Conservation (phyloP, 2,113 vertebrate genomes). For the Sinosuthora webbiana region DNA sequence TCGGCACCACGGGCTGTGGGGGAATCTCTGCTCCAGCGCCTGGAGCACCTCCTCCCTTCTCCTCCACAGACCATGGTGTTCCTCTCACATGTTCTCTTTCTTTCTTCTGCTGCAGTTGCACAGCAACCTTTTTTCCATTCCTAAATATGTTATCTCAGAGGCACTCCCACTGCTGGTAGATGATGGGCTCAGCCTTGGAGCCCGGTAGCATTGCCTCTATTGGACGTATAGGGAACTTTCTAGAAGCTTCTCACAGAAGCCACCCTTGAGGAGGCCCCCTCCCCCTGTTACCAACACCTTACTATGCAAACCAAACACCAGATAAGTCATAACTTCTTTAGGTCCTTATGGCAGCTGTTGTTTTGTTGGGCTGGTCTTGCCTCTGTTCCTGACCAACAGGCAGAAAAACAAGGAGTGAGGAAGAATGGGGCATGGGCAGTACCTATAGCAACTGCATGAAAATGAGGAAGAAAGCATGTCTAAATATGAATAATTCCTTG, state of each 20-base stretch:
- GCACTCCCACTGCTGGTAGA: no score
- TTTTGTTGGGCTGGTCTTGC: not conserved
- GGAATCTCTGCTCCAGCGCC: not conserved
- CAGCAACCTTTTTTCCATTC: not conserved
- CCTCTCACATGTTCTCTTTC: not conserved
- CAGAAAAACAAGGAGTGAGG: not conserved
- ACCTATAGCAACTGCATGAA: constrained; percentile 1
- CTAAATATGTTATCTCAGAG: not conserved
- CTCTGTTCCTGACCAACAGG: not conserved
- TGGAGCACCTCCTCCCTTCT: not conserved
- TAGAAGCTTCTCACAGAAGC: not conserved
- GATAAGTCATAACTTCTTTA: not conserved
- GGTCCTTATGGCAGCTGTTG: not conserved
- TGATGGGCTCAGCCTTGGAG: not conserved
- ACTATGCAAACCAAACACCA: not conserved
- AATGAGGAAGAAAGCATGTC: not conserved
- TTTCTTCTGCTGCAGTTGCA: not conserved
- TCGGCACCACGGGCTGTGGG: rapidly evolving
- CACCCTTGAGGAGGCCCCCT: not conserved
- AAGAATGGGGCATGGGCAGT: not conserved
- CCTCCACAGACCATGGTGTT: not conserved
- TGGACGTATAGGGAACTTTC: not conserved
- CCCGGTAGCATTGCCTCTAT: not conserved
- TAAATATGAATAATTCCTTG: not conserved
- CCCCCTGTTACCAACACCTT: not conserved